Evolutionary conservation across 2,888 invertebrate species (phyloP), one percentile per base, ranked within the genome.

Genomic region (Cylloceria caligata): DNA sequence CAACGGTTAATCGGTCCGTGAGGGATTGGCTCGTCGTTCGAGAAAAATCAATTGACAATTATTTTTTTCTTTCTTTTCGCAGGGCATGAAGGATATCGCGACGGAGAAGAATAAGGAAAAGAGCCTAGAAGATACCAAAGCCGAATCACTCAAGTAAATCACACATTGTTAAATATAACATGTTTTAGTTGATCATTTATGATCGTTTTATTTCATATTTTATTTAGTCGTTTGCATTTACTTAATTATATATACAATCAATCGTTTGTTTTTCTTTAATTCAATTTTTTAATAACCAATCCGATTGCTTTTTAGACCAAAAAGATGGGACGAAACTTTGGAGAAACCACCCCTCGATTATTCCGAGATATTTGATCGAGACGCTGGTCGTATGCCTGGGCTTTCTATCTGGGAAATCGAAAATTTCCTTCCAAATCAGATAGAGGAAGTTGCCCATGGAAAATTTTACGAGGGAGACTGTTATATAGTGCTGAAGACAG

Each of bases 391-490:
- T 91, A 94, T 97, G 72, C 97, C 98, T 0, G 99, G 99, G 1
- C 90, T 99, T 39, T 97, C 97, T 30, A 96, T 99, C 81, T 99
- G 99, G 99, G 99, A 99, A 94, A 99, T 99, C 83, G 99, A 99
- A 93, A 99, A 99, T 93, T 99, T 99, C 93, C 94, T 99, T 84
- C 99, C 99, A 0, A 98, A 98, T 91, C 96, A 97, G 88, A 96
- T 99, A 55, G 97, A 97, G 72, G 97, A 98, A 95, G 98, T 96
- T 5, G 96, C 98, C 0, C 97, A 98, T 91, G 99, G 99, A 2
- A 99, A 99, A 93, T 99, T 99, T 93, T 99, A 99, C 91, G 99
- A 99, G 93, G 99, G 98, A 4, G 99, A 99, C 93, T 99, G 99
- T 93, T 99, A 99, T 93, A 99, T 99, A 87, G 95, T 99, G 60